phyloP scores from a whole-genome alignment of 2,113 vertebrate species.

The Oxygymnocypris stewartii region DNA sequence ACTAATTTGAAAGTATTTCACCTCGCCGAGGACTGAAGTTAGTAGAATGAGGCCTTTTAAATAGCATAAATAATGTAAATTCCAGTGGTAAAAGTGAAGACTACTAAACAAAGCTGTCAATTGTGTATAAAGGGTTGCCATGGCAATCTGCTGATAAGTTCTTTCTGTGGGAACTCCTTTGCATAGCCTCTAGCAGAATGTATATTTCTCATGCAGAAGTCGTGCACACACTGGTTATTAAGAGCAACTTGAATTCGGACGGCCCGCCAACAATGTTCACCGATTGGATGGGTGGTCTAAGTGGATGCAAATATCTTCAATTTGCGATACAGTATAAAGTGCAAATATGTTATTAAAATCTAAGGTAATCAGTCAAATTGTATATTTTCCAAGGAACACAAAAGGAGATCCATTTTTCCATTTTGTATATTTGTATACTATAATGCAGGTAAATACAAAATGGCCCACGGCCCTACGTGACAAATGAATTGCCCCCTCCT shows the following conservation, averaged over 20 bases:
- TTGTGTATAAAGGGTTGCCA: slow-evolving; percentile 43
- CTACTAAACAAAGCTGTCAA: slow-evolving; percentile 44
- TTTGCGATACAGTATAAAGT: not conserved
- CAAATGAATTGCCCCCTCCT: too few species aligned
- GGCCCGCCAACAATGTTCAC: not conserved
- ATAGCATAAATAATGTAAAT: slow-evolving; percentile 42
- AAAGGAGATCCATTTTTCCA: not conserved
- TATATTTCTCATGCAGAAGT: not conserved
- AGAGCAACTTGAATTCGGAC: not conserved
- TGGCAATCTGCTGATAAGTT: slow-evolving; percentile 13
- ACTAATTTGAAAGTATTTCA: slow-evolving; percentile 52
- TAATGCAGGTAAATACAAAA: too few species aligned
- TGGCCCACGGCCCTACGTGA: too few species aligned
- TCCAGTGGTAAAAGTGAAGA: slow-evolving; percentile 14
- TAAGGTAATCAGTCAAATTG: not conserved
- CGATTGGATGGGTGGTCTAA: not conserved
- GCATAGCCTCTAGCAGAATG: slow-evolving; percentile 13
- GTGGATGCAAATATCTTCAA: not conserved
- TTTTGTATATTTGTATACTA: too few species aligned
- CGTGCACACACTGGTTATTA: not conserved
- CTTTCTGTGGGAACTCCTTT: not conserved
- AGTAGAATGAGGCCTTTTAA: slow-evolving; percentile 40
- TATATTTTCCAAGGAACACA: not conserved
- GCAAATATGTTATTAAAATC: not conserved
- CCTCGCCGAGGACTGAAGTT: slow-evolving; percentile 31